phyloP scores from a whole-genome alignment of 2,113 vertebrate species.

The Salvelinus namaycush region DNA sequence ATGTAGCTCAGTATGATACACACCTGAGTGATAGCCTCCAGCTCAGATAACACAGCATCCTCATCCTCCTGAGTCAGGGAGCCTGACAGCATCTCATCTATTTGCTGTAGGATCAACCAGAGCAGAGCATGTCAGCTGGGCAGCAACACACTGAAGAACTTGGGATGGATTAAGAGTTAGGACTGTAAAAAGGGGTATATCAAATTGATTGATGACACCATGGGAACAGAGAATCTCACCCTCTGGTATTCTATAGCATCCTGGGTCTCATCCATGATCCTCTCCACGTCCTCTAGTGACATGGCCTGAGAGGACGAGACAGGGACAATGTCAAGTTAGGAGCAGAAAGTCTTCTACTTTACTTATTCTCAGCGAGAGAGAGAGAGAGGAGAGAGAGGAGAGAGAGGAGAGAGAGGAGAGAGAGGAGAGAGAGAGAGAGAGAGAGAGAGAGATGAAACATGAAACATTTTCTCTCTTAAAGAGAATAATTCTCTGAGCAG shows the following conservation, averaged over 20 bases:
- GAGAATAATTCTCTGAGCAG: conserved; percentile 7
- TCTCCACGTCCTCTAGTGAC: conserved; percentile 91
- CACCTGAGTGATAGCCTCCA: conserved; percentile 64
- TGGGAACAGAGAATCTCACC: conserved; percentile 64
- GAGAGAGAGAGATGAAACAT: too few relatives aligned
- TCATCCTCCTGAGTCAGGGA: conserved; percentile 87
- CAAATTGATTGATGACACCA: not conserved
- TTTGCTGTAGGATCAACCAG: conserved; percentile 77
- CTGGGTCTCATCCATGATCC: conserved; percentile 93
- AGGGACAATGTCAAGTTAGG: not conserved
- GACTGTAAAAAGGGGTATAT: not conserved
- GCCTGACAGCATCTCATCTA: conserved; percentile 88
- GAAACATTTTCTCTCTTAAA: not conserved
- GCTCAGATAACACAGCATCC: conserved; percentile 85
- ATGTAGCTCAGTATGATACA: too few relatives aligned
- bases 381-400: too few relatives aligned
- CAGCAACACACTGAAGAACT: not conserved
- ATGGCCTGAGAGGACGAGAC: conserved; percentile 78
- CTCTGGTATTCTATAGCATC: conserved; percentile 91
- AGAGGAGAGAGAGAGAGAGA: too few relatives aligned
- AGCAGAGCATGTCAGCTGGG: conserved; percentile 8
- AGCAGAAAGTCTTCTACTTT: not conserved
- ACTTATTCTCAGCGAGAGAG: not conserved
- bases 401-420: too few relatives aligned
- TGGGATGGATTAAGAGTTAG: not conserved